These are phyloP conservation scores for Pheosia tremula DNA, from an alignment of 2,888 invertebrate genomes.

Conservation along the genomic window DNA sequence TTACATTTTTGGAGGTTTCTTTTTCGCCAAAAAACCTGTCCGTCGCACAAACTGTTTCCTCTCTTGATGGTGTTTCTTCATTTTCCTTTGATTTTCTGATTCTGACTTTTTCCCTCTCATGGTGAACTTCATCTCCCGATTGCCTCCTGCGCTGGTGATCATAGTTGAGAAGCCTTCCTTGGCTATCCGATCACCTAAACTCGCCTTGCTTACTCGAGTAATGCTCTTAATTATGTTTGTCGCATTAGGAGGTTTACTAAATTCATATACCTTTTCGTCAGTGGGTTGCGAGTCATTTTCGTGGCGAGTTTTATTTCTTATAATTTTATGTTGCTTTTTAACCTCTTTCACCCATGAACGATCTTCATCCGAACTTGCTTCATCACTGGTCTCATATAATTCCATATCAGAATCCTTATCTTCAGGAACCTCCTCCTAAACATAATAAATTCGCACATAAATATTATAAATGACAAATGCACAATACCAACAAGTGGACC, in stretches of 20 bases:
- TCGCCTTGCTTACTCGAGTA: constrained; percentile 84
- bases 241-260: constrained; percentile 80
- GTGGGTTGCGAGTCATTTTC: constrained; percentile 50
- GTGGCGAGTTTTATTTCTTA: constrained; percentile 72
- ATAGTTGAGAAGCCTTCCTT: constrained; percentile 81
- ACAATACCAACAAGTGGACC: background rate
- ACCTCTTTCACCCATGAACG: constrained; percentile 92
- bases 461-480: no score
- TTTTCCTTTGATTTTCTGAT: constrained; percentile 83
- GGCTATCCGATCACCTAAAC: constrained; percentile 89
- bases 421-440: constrained; percentile 63
- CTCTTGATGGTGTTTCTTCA: constrained; percentile 88
- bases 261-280: constrained; percentile 55
- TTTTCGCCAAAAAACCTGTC: constrained; percentile 72
- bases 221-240: constrained; percentile 76
- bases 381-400: constrained; percentile 68
- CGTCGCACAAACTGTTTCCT: constrained; percentile 85
- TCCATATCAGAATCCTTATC: constrained; percentile 83
- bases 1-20: constrained; percentile 48
- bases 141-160: constrained; percentile 86
- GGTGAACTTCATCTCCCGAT: constrained; percentile 92
- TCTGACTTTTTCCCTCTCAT: constrained; percentile 84
- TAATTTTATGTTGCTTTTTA: constrained; percentile 89
- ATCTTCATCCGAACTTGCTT: constrained; percentile 91
- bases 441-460: background rate